phyloP scores from a whole-genome alignment of 2,113 vertebrate genomes.

The Miniopterus natalensis region DNA sequence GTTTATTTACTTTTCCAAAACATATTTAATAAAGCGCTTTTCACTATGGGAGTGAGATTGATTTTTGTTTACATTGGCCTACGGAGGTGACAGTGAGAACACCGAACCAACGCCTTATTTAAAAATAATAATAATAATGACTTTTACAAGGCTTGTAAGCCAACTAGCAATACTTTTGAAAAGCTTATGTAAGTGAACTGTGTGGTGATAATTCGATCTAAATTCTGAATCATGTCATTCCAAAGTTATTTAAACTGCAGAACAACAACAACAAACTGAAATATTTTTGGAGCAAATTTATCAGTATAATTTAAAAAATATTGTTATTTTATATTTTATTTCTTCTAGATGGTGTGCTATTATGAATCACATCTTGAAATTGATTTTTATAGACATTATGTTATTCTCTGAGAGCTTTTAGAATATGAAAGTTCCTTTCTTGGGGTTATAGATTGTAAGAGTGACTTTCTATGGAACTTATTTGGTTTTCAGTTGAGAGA shows the following conservation, averaged over 20 bases:
- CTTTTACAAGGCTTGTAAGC: background rate
- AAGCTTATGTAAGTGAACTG: background rate
- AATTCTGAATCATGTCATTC: conserved; percentile 30
- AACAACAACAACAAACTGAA: background rate
- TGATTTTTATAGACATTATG: conserved; percentile 6
- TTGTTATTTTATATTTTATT: conserved; percentile 45
- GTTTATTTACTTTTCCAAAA: conserved; percentile 46
- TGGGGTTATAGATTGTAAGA: background rate
- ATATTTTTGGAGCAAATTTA: conserved; percentile 27
- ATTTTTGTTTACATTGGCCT: background rate
- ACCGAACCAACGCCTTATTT: background rate
- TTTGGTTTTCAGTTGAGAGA: conserved; percentile 8
- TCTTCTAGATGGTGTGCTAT: background rate
- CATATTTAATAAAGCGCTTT: background rate
- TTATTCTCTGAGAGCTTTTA: conserved; percentile 42
- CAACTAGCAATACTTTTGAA: background rate
- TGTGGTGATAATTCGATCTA: conserved; percentile 9
- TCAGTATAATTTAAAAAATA: background rate
- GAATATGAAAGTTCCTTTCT: conserved; percentile 43
- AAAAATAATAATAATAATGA: background rate
- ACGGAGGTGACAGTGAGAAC: background rate
- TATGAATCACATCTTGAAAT: conserved; percentile 37
- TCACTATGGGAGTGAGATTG: background rate
- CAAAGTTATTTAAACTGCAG: conserved; percentile 30
- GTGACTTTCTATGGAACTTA: background rate